phyloP scores from a whole-genome alignment of 30 jellyfish, hydroid and myxozoan genomes.

The Cassiopea andromeda region DNA sequence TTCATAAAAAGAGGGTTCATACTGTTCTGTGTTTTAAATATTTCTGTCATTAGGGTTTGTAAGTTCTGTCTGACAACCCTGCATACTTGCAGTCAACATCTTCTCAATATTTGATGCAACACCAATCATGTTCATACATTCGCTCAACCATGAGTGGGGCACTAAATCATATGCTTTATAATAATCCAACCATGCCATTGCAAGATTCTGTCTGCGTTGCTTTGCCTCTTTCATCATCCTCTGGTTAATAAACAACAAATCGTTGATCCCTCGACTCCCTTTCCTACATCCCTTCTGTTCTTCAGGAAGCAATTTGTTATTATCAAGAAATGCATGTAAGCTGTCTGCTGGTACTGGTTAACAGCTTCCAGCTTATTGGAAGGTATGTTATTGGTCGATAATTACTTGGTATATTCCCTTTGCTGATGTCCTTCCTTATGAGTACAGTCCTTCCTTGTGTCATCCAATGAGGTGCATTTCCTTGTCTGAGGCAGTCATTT shows the following conservation, averaged over 20 bases:
- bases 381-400: slow-evolving; percentile 43
- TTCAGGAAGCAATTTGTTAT: slow-evolving; percentile 20
- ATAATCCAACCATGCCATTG: neutral
- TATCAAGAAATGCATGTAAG: slow-evolving; percentile 7
- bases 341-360: slow-evolving; percentile 43
- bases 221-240: slow-evolving; percentile 28
- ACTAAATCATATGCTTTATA: neutral
- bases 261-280: slow-evolving; percentile 44
- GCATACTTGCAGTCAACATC: neutral
- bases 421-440: neutral
- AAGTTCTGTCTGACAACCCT: neutral
- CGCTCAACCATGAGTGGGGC: neutral
- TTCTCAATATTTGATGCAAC: neutral
- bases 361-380: slow-evolving; percentile 30
- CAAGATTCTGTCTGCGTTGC: neutral
- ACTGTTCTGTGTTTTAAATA: too few species aligned
- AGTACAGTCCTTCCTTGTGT: slow-evolving; percentile 35
- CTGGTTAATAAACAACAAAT: slow-evolving; percentile 19
- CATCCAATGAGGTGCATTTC: slow-evolving; percentile 40
- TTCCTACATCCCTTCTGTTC: slow-evolving; percentile 57
- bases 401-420: slow-evolving; percentile 43
- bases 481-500: slow-evolving; percentile 36
- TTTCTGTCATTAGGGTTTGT: neutral
- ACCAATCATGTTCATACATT: neutral
- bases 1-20: too few species aligned